These are phyloP conservation scores for Calcarius lapponicus DNA, from an alignment of 2,797 vertebrate species.

Conservation along the genomic window DNA sequence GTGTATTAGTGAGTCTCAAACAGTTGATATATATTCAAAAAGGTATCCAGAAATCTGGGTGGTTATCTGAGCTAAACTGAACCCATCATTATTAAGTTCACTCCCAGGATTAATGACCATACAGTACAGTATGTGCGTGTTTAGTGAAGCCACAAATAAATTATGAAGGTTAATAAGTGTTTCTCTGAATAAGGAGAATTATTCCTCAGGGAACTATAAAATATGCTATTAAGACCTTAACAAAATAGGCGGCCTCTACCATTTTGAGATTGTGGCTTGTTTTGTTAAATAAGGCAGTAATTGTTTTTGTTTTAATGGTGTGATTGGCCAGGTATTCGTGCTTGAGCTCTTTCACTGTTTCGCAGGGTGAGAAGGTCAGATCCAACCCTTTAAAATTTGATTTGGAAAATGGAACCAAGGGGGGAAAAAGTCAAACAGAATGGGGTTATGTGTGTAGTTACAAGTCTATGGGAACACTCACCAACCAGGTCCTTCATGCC, in stretches of 20 bases:
- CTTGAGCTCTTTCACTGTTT: conserved; percentile 62
- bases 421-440: neutral
- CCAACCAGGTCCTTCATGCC: neutral
- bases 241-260: conserved; percentile 54
- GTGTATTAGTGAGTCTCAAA: neutral
- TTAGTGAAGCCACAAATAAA: conserved; percentile 66
- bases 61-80: conserved; percentile 57
- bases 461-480: neutral
- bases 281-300: conserved; percentile 69
- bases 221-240: conserved; percentile 59
- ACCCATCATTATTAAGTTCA: conserved; percentile 63
- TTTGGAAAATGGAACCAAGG: conserved; percentile 58
- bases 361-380: conserved; percentile 54
- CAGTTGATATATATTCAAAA: conserved; percentile 9
- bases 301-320: conserved; percentile 62
- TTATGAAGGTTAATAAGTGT: conserved; percentile 64
- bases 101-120: conserved; percentile 58
- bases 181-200: conserved; percentile 64
- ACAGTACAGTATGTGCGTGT: conserved; percentile 46
- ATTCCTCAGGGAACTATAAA: conserved; percentile 55
- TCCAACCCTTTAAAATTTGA: conserved; percentile 65
- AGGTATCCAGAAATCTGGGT: conserved; percentile 50
- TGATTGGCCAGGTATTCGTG: conserved; percentile 51
- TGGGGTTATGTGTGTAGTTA: conserved; percentile 16
- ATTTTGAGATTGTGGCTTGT: conserved; percentile 63